Evolutionary conservation across 2,797 vertebrate genomes (phyloP), one percentile per base, ranked within the genome.

Genomic region (Enteromius unitaeniatus): DNA sequence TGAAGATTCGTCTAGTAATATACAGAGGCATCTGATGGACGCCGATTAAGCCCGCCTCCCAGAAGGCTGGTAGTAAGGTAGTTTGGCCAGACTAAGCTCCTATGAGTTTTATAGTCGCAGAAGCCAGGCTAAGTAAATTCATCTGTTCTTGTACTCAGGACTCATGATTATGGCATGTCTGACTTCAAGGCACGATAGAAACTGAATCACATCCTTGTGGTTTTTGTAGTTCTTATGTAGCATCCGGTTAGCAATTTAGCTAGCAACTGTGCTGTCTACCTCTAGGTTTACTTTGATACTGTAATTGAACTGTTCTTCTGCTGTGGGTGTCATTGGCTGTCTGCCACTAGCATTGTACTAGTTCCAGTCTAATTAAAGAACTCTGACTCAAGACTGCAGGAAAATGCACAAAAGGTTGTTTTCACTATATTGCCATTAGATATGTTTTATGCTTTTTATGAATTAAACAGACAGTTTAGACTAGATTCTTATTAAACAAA

Each of bases 181-280:
- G 15, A 10, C 15, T 49, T 7, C 23, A 73, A 9, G 47, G 26
- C 15, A 51, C 45, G 19, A 0, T 26, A 51, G 9, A 19, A 21
- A 51, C 26, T 21, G 23, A 28, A 72, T 47, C 13, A 9, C 69
- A 47, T 28, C 23, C 14, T 28, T 72, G 42, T 26, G 68, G 14
- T 70, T 23, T 42, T 47, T 47, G 42, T 45, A 62, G 23, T 62
- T 23, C 26, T 26, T 62, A 2, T 28, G 23, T 62, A 70, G n/a
- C 65, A 68, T 68, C 65, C 21, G 21, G 64, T n/a, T 68, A 40
- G 65, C 13, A 69, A 42, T n/a, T 69, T n/a, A 69, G 21, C 37
- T 26, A 26, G 40, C n/a, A 45, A 47, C 6, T 17, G 1, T 9
- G 31, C 2, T 17, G 9, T 26, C 6, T 14, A 47, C 40, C 4